phyloP scores from a whole-genome alignment of 2,113 vertebrate genomes.

The Ophiodon elongatus region DNA sequence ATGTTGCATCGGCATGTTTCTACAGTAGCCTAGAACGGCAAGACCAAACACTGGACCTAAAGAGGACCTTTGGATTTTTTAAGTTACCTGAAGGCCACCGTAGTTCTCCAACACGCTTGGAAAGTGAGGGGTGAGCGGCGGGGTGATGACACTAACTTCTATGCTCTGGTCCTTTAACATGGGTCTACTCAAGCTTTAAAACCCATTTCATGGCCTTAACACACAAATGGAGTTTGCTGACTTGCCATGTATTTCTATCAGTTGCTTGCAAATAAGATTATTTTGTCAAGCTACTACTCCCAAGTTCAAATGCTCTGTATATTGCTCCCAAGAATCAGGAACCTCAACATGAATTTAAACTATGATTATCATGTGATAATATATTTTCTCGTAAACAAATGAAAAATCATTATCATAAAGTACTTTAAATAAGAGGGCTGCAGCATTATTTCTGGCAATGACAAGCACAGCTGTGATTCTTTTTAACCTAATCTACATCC shows the following conservation, averaged over 20 bases:
- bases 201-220: background rate
- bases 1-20: background rate
- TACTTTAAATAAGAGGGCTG: slow-evolving; percentile 1
- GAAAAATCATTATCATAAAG: background rate
- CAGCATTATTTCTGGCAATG: slow-evolving; percentile 7
- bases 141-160: background rate
- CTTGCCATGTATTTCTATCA: background rate
- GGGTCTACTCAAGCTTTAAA: background rate
- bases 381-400: background rate
- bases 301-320: no score
- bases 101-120: no score
- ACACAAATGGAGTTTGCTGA: background rate
- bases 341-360: background rate
- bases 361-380: background rate
- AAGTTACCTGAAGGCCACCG: background rate
- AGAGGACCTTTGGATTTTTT: background rate
- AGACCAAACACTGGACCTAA: background rate
- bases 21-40: background rate
- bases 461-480: slow-evolving; percentile 4
- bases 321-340: background rate
- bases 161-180: background rate
- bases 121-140: background rate
- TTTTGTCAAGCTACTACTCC: background rate
- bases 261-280: background rate
- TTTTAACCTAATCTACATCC: slow-evolving; percentile 2